Percentiles rank a stretch among this genome's conserved stretches.
These are phyloP conservation scores for Pachymerium ferrugineum DNA, from an alignment of 2,888 invertebrate genomes.

Conservation along the genomic window DNA sequence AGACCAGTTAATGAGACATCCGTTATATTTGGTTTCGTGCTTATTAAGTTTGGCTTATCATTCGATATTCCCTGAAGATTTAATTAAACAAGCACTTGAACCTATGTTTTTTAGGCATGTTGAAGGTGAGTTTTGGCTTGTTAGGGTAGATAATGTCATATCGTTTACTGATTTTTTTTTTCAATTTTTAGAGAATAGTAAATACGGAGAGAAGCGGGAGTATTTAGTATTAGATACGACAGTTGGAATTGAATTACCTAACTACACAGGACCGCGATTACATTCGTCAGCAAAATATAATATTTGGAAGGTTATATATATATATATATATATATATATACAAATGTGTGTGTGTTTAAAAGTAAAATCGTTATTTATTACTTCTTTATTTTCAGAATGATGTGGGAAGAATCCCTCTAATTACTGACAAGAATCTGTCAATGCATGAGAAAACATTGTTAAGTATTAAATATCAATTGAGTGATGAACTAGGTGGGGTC, in stretches of 20 bases:
- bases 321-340: no score
- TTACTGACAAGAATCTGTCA: not conserved
- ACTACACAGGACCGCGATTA: not conserved
- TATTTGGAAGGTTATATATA: not conserved
- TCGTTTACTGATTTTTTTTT: no score
- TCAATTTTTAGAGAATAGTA: not conserved
- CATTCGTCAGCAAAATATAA: not conserved
- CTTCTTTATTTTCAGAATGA: not conserved
- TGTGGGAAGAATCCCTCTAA: not conserved
- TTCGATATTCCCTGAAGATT: not conserved
- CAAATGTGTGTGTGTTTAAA: no score
- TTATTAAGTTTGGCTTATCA: not conserved
- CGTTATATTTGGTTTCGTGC: not conserved
- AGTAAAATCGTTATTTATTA: no score
- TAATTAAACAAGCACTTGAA: not conserved
- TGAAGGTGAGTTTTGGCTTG: not conserved
- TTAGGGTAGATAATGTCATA: not conserved
- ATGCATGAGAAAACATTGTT: not conserved
- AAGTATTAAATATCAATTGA: not conserved
- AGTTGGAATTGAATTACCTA: not conserved
- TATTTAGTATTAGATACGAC: not conserved
- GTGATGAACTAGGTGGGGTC: not conserved
- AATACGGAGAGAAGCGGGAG: not conserved
- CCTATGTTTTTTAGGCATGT: not conserved
- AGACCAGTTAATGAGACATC: not conserved